Evolutionary conservation across 2,888 invertebrate genomes (phyloP), one percentile per base, ranked within the genome.

Genomic region (Cloeon dipterum): DNA sequence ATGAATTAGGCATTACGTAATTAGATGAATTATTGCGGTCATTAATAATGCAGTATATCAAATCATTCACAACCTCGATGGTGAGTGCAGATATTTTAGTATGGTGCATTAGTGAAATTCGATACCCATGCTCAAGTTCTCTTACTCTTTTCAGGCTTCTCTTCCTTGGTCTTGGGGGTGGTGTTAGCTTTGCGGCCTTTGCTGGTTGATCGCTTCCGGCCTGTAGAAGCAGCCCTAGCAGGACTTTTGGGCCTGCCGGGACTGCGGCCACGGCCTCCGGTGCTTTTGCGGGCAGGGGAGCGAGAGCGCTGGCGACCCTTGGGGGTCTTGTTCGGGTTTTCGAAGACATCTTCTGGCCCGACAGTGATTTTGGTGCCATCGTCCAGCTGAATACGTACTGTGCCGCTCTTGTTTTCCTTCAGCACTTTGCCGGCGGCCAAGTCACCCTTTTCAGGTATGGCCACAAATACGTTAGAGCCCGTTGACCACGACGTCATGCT

Each of bases 191-290:
- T 23, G 11, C 8, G 23, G n/a, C n/a, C n/a, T n/a, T 29, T 29
- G 29, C 29, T 16, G n/a, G 29, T n/a, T 11, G 29, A 29, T 14
- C 16, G n/a, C 29, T n/a, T 29, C 11, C 29, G 8, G 5, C 10
- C 29, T 5, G n/a, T 10, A 14, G 29, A 29, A 10, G 8, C 5
- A 7, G 5, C 14, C n/a, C n/a, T n/a, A n/a, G n/a, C n/a, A n/a
- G n/a, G n/a, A n/a, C n/a, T n/a, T n/a, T n/a, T n/a, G n/a, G n/a
- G n/a, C n/a, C n/a, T n/a, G n/a, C 7, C 29, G 29, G 29, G 29
- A 29, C 29, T 29, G 29, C 29, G 29, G 16, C 29, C 29, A n/a
- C 29, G 29, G 14, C 29, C 29, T 7, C 29, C 29, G 29, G 29
- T n/a, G n/a, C 13, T 16, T 16, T 29, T 29, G n/a, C 29, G 29